Conservation (phyloP, 2,113 vertebrate genomes). For the Talpa occidentalis region DNA sequence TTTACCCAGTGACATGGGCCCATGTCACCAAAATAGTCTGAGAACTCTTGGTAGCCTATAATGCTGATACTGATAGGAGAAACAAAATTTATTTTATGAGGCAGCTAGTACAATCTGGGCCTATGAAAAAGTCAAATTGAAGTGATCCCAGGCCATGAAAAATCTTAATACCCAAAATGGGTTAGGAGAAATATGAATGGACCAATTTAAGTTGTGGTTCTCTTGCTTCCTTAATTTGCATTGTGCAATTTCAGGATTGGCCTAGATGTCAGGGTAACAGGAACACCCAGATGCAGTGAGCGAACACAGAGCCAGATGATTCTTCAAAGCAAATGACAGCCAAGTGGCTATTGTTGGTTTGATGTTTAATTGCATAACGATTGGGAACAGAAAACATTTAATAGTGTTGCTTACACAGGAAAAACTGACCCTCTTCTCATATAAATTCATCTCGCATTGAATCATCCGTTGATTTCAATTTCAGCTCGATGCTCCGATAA, state of each 20-base stretch:
- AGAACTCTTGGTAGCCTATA: background rate
- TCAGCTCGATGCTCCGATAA: conserved; percentile 8
- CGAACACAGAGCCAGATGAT: conserved; percentile 35
- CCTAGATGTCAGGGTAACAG: conserved; percentile 46
- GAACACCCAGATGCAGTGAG: conserved; percentile 64
- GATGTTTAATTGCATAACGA: conserved; percentile 56
- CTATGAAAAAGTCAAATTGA: background rate
- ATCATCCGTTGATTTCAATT: conserved; percentile 44
- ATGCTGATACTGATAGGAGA: background rate
- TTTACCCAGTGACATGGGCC: background rate
- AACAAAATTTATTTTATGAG: background rate
- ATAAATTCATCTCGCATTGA: conserved; percentile 16
- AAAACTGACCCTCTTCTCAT: conserved; percentile 22
- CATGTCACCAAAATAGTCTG: background rate
- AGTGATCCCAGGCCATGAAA: conserved; percentile 16
- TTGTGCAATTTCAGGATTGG: conserved; percentile 52
- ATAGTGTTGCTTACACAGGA: conserved; percentile 44
- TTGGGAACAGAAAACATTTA: conserved; percentile 69
- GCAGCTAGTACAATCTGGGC: background rate
- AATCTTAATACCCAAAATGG: background rate
- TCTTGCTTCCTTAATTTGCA: conserved; percentile 46
- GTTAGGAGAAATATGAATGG: conserved; percentile 9
- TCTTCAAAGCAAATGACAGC: conserved; percentile 58
- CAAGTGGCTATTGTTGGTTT: conserved; percentile 65
- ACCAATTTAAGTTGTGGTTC: conserved; percentile 42